Conservation (phyloP, 2,113 vertebrate species). For the Machaerirhynchus nigripectus region DNA sequence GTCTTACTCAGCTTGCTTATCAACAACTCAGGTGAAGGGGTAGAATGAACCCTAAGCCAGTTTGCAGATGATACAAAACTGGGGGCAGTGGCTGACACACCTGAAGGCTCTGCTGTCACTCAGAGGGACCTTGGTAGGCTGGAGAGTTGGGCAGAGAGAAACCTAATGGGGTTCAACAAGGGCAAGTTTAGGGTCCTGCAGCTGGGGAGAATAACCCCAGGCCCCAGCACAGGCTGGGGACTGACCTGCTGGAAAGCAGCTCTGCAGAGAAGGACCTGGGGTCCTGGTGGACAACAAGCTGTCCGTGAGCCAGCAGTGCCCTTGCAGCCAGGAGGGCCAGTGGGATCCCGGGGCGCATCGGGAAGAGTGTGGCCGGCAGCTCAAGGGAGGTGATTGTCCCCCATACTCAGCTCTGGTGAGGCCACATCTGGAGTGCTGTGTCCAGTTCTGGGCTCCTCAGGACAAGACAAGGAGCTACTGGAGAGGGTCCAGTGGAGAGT, state of each 20-base stretch:
- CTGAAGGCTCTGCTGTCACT: neutral
- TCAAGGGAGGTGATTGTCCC: neutral
- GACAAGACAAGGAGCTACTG: neutral
- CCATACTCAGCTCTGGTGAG: neutral
- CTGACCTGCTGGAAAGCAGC: neutral
- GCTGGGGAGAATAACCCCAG: neutral
- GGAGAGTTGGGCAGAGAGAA: neutral
- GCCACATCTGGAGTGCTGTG: neutral
- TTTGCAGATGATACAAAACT: neutral
- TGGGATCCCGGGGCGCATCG: neutral
- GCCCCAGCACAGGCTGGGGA: neutral
- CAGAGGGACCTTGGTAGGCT: neutral
- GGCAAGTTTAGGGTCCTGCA: neutral
- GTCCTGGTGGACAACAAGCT: neutral
- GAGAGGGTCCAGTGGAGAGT: neutral
- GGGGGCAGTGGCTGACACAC: neutral
- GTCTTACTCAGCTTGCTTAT: neutral
- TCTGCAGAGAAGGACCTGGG: neutral
- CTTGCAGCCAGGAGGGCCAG: neutral
- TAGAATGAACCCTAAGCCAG: no score
- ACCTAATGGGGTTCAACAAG: neutral
- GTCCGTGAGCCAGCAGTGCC: neutral
- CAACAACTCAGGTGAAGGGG: accelerated
- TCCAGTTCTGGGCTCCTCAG: neutral
- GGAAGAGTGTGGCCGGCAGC: neutral